These are phyloP conservation scores for Plutomurus gul DNA, from an alignment of 1,140 invertebrate species.

Conservation along the genomic window DNA sequence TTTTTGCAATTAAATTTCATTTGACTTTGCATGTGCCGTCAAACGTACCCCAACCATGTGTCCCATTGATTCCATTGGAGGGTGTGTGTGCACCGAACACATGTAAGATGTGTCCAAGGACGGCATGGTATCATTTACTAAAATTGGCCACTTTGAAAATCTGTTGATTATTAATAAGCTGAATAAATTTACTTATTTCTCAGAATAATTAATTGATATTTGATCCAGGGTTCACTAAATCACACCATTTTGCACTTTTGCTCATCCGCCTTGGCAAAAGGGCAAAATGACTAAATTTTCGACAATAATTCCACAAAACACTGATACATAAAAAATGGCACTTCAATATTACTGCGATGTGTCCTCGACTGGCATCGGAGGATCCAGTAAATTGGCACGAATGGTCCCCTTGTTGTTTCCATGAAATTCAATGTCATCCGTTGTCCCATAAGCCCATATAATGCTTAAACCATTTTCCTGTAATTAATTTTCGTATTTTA, in stretches of 20 bases:
- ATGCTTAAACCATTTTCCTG: background rate
- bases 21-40: too few relatives aligned
- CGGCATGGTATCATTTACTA: background rate
- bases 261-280: too few relatives aligned
- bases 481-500: too few relatives aligned
- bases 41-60: conserved; percentile 40
- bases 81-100: conserved; percentile 34
- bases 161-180: background rate
- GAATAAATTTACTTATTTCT: background rate
- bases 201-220: background rate
- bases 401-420: background rate
- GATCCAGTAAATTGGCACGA: background rate
- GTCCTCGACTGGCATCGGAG: background rate
- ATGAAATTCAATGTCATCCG: conserved; percentile 29
- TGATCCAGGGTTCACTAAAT: too few relatives aligned
- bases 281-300: too few relatives aligned
- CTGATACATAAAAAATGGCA: too few relatives aligned
- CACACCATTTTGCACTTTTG: too few relatives aligned
- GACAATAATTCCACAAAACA: too few relatives aligned
- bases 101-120: conserved; percentile 22
- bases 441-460: background rate
- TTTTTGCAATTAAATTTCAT: too few relatives aligned
- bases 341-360: background rate
- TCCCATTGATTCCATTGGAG: background rate
- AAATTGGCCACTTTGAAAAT: background rate